Evolutionary conservation across 1,140 invertebrate species (phyloP).

Genomic region (Anastrepha obliqua): DNA sequence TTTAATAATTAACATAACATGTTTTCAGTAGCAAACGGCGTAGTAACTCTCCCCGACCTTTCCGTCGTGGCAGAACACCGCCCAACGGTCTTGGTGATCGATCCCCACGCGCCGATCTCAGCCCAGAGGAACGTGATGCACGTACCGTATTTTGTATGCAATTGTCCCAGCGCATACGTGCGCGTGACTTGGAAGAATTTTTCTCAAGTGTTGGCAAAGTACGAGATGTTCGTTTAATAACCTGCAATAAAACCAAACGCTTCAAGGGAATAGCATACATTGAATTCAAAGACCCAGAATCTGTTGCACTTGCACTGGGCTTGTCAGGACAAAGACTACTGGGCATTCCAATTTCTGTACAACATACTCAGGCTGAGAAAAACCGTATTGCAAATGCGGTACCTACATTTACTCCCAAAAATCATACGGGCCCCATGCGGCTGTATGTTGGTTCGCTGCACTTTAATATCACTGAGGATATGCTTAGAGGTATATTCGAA

Average conservation of each 20-base stretch:
- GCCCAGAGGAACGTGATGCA: constrained; percentile 98
- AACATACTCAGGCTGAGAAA: constrained; percentile 98
- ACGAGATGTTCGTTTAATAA: constrained; percentile 97
- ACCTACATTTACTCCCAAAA: constrained; percentile 87
- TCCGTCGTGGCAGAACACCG: constrained; percentile 69
- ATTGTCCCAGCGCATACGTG: constrained; percentile 93
- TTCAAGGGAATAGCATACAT: constrained; percentile 99
- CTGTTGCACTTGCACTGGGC: constrained; percentile 96
- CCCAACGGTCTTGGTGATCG: constrained; percentile 68
- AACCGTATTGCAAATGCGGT: constrained; percentile 93
- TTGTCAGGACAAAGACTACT: constrained; percentile 96
- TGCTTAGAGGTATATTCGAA: constrained; percentile 98
- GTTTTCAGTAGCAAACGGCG: constrained; percentile 64
- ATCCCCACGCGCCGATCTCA: constrained; percentile 83
- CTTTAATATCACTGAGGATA: constrained; percentile 99
- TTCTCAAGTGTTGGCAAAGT: constrained; percentile 99
- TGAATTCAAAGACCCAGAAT: constrained; percentile 98
- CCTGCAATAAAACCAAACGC: constrained; percentile 98
- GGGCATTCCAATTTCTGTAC: constrained; percentile 98
- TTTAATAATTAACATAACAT: background rate
- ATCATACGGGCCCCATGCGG: constrained; percentile 92
- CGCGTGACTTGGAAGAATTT: constrained; percentile 98
- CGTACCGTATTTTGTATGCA: constrained; percentile 99
- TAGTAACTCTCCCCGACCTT: constrained; percentile 67
- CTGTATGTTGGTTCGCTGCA: constrained; percentile 98